Evolutionary conservation across 2,113 vertebrate genomes (phyloP), one percentile per base, ranked within the genome.

Genomic region (Loxodonta africana): DNA sequence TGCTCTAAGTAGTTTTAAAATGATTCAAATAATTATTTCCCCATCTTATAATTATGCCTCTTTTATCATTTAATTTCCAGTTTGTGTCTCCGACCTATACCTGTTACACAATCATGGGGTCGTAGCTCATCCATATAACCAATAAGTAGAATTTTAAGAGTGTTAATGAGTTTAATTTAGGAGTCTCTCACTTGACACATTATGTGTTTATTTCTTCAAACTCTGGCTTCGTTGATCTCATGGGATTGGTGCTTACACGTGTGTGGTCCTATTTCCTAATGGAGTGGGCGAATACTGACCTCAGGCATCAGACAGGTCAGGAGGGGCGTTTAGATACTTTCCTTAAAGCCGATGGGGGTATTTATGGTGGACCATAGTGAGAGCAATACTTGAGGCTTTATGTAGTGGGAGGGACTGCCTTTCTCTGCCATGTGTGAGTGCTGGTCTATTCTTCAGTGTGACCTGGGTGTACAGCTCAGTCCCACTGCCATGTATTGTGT

Each of bases 1-100:
- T 90, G 67, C 90, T 93, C 93, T 96, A 14, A 23, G 25, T 33
- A 81, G 33, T 30, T 95, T 97, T 44, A 76, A 65, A 97, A 96
- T 73, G 26, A 90, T 65, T 62, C 37, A 30, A 14, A 46, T 74
- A 14, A 41, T 81, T 96, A 91, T 96, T 98, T 97, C 21, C 30
- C 57, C 88, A 94, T 57, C 21, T 95, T 97, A 83, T 94, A 91
- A 97, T 97, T 92, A 73, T 89, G 28, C 89, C 33, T 97, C 93
- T 97, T 67, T 96, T 98, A 96, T 98, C 96, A 96, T 96, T 96
- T 97, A 91, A 26, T 94, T 90, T 10, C 71, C 93, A 96, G 53
- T 92, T 97, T 83, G 82, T 81, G 63, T 94, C 63, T 89, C 41
- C 65, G 87, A 95, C 95, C 76, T 94, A 73, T 85, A 73, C 41